Evolutionary conservation across 2,797 vertebrate genomes (phyloP), one percentile per base, ranked within the genome.

Genomic region (Meda fulgida): DNA sequence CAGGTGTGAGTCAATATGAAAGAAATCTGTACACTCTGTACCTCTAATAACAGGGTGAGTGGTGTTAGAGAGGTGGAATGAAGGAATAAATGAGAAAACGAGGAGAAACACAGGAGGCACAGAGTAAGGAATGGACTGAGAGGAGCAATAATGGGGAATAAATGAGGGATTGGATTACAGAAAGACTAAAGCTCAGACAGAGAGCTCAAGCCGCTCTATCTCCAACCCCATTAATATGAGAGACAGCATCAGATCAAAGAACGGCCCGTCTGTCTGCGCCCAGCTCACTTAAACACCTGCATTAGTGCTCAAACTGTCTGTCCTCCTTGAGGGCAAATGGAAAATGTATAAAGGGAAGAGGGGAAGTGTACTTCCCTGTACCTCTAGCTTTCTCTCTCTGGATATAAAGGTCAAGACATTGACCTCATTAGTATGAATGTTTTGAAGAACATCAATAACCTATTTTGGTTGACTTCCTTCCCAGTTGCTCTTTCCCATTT

Each of bases 151-250:
- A 82, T 29, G 53, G 66, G 53, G 40, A 31, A 78, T 21, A 84
- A 85, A 80, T 26, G 36, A 55, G 46, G 78, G 66, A 58, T 58
- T 77, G 69, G 75, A 80, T 84, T 86, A 84, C 26, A 71, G 18
- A 51, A 46, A 82, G 85, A 70, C 85, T 38, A 51, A 76, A 84
- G 83, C 79, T 71, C 78, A 83, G 69, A 73, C 75, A 77, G 81
- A 80, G 70, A 75, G 38, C 26, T 60, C 19, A 48, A 71, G 55
- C 26, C 3, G 16, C 63, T 66, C 29, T 34, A 66, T 66, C 63
- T 66, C 29, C 63, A 73, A 26, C 73, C 73, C 81, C 72, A 76
- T 83, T 83, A 76, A 75, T 26, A 83, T 76, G 70, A 75, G 58
- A 83, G 72, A 75, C 43, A 29, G 72, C 72, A 53, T 83, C 58